Evolutionary conservation across 1,140 invertebrate genomes (phyloP).

Genomic region (Macrocentrus cingulum): DNA sequence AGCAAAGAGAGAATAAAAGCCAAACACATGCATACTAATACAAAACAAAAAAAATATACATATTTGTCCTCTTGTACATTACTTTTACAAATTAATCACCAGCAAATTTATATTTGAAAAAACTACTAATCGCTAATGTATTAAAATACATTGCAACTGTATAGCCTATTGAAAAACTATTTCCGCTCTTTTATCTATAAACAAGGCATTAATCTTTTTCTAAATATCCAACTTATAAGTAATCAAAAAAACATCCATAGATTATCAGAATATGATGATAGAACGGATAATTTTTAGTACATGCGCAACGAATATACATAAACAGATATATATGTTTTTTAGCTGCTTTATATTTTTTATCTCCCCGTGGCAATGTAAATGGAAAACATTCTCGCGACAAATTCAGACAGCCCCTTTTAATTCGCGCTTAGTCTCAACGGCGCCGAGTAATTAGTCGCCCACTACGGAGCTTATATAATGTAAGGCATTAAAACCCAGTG

Average conservation of each 20-base stretch:
- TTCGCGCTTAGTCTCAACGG: constrained; percentile 56
- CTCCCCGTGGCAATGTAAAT: constrained; percentile 24
- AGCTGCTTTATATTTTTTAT: constrained; percentile 23
- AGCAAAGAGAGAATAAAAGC: too few species aligned
- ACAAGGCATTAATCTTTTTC: too few species aligned
- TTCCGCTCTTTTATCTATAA: constrained; percentile 3
- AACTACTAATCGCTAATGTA: too few species aligned
- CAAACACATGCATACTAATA: too few species aligned
- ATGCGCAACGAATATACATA: constrained; percentile 1
- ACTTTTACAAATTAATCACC: too few species aligned
- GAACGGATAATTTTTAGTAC: neutral
- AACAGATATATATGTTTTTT: neutral
- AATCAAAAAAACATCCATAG: too few species aligned
- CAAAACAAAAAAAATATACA: constrained; percentile 5
- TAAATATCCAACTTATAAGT: too few species aligned
- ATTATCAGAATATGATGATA: too few species aligned
- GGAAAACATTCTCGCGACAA: constrained; percentile 31
- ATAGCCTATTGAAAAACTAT: constrained; percentile 23
- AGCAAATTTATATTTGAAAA: too few species aligned
- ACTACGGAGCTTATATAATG: constrained; percentile 50
- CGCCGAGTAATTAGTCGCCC: constrained; percentile 57
- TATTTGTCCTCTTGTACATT: too few species aligned
- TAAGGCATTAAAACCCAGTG: constrained; percentile 39
- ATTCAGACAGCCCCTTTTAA: constrained; percentile 50
- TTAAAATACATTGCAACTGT: too few species aligned